Evolutionary conservation across 2,797 vertebrate genomes (phyloP).

Genomic region (Staurois parvus): DNA sequence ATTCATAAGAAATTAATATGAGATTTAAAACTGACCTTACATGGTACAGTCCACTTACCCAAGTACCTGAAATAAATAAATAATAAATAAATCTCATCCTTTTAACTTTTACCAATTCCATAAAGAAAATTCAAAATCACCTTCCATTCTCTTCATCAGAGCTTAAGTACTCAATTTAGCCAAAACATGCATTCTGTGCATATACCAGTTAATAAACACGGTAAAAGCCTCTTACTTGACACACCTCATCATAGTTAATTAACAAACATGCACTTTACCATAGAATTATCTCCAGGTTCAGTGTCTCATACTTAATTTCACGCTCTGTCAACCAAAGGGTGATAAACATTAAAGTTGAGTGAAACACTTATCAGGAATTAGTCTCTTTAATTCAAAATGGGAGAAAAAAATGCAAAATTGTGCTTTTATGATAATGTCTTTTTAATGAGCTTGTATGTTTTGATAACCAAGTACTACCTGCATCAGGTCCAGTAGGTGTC

Average conservation of each 20-base stretch:
- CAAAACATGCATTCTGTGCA: neutral
- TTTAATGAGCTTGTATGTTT: neutral
- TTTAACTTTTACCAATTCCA: too few relatives aligned
- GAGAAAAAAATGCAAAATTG: neutral
- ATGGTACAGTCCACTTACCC: too few relatives aligned
- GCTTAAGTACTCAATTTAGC: neutral
- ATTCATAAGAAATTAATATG: too few relatives aligned
- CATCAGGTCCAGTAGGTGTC: neutral
- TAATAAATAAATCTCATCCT: too few relatives aligned
- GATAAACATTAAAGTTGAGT: neutral
- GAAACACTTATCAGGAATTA: neutral
- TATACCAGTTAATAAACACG: neutral
- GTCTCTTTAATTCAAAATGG: too few relatives aligned
- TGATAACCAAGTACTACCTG: neutral
- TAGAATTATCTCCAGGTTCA: neutral
- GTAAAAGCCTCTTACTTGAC: neutral
- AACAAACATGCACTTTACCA: neutral
- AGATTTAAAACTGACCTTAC: too few relatives aligned
- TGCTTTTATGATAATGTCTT: constrained; percentile 13
- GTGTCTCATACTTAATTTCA: constrained; percentile 6
- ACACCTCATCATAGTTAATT: neutral
- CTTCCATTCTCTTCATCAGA: neutral
- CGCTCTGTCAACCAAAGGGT: neutral
- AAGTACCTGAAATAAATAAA: too few relatives aligned
- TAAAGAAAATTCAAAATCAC: too few relatives aligned